Evolutionary conservation across 2,113 vertebrate genomes (phyloP), one percentile per base, ranked within the genome.

Genomic region (Parus major): DNA sequence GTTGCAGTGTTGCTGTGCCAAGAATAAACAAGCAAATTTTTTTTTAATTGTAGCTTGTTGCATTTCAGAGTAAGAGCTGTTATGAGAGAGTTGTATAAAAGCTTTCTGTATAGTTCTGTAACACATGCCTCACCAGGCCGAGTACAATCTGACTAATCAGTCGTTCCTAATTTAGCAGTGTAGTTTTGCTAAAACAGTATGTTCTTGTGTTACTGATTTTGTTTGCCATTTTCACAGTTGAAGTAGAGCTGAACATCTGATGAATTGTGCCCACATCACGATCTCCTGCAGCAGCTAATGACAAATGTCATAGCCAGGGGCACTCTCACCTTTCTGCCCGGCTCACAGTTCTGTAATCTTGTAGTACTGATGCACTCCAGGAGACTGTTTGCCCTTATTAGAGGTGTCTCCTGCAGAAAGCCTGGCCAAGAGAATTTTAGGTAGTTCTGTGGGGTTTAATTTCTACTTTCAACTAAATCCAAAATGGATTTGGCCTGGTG

Each of bases 171-270:
- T 63, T 86, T 86, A 91, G 57, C 63, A 76, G 49, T 27, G 35
- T 29, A 50, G 53, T 79, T 94, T 79, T 94, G 76, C 76, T 64
- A 68, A 71, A 61, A n/a, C 66, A 82, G 35, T 78, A 49, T 84
- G 79, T 88, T 85, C 80, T 92, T 61, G 22, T 66, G 47, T 57
- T 31, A 12, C 35, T 92, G 82, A 71, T 70, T 70, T 70, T 63
- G 66, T 87, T 93, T 92, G 83, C 65, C n/a, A 23, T 65, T 94
- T 92, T 92, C 75, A 57, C 79, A 36, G 89, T 10, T 85, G 65
- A 84, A 85, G 28, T 36, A 63, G 24, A 88, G 61, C 73, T 65
- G 73, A 70, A 50, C 24, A 35, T 56, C 42, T 53, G 61, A n/a
- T 61, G n/a, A 49, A n/a, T 49, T 29, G 33, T 69, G 72, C 59